phyloP scores from a whole-genome alignment of 2,113 vertebrate species.

The Marmota flaviventris region DNA sequence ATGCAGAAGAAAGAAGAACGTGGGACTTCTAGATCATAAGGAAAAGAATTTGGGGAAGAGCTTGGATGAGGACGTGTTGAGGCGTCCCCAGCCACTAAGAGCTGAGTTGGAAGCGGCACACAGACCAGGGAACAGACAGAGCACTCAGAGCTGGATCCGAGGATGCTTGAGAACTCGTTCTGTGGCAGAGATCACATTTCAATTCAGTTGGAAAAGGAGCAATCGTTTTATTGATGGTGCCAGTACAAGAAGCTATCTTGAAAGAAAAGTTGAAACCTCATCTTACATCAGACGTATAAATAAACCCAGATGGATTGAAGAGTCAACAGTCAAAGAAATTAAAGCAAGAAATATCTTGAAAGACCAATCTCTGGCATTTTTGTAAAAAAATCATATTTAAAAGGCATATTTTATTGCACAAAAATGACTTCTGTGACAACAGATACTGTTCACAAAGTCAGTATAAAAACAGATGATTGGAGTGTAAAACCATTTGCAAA shows the following conservation, averaged over 20 bases:
- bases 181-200: neutral
- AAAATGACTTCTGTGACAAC: neutral
- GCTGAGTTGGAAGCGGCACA: accelerated
- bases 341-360: slow-evolving; percentile 41
- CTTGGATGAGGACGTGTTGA: neutral
- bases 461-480: neutral
- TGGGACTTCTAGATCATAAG: neutral
- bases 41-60: neutral
- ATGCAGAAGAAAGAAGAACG: neutral
- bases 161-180: accelerated
- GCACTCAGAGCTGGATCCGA: neutral
- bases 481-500: neutral
- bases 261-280: neutral
- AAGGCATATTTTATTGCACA: neutral
- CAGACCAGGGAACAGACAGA: neutral
- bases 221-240: neutral
- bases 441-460: neutral
- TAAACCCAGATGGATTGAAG: neutral
- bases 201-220: neutral
- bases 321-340: slow-evolving; percentile 13
- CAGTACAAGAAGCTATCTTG: neutral
- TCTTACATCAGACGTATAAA: neutral
- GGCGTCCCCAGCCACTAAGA: neutral
- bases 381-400: neutral
- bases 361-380: neutral